These are phyloP conservation scores for Anguilla rostrata DNA, from an alignment of 2,113 vertebrate species.

Conservation along the genomic window DNA sequence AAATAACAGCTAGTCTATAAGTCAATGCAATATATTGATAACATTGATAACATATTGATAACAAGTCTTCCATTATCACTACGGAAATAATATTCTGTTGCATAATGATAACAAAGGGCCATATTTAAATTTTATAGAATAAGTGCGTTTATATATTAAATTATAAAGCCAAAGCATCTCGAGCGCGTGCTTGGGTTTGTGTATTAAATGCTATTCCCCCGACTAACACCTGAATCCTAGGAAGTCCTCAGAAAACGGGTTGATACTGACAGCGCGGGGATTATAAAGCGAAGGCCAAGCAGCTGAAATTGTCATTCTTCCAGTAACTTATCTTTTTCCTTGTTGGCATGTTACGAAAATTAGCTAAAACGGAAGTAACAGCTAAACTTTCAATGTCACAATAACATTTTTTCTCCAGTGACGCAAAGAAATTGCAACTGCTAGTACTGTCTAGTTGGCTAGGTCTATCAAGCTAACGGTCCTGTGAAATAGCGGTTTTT, in stretches of 20 bases:
- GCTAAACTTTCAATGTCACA: background rate
- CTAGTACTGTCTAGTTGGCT: background rate
- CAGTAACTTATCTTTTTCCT: background rate
- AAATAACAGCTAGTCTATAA: too few species aligned
- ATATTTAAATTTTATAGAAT: too few species aligned
- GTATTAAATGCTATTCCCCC: background rate
- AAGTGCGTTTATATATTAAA: too few species aligned
- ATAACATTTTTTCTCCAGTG: background rate
- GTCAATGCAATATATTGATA: too few species aligned
- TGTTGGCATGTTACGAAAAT: background rate
- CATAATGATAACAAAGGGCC: too few species aligned
- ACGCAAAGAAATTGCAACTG: background rate
- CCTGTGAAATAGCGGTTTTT: constrained; percentile 4
- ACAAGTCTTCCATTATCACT: too few species aligned
- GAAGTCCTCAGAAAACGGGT: background rate
- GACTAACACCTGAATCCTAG: background rate
- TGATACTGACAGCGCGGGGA: background rate
- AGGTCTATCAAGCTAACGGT: background rate
- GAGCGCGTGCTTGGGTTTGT: too few species aligned
- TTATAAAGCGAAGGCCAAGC: background rate
- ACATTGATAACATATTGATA: too few species aligned
- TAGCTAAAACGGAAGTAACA: background rate
- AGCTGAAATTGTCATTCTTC: background rate
- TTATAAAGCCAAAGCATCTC: too few species aligned
- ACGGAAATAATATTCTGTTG: too few species aligned